Evolutionary conservation across 2,113 vertebrate species (phyloP).

Genomic region (Alexandromys fortis): DNA sequence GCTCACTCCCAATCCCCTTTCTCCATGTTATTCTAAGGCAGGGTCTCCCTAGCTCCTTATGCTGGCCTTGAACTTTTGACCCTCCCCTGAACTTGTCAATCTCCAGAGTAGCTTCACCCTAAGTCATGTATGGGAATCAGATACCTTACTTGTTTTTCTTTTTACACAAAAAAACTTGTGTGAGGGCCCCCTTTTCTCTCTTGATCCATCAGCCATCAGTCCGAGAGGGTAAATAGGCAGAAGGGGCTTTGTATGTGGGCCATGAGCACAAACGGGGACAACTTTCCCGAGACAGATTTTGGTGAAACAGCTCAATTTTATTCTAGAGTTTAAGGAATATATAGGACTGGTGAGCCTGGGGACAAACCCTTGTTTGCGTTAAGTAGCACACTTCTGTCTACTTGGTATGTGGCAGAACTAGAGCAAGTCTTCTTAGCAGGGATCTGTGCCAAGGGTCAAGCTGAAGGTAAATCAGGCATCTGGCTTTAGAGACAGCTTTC

Average conservation of each 20-base stretch:
- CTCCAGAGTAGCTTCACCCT: neutral
- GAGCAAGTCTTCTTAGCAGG: neutral
- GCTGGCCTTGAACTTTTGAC: neutral
- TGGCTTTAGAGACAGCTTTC: neutral
- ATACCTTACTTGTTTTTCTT: neutral
- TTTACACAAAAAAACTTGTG: slow-evolving; percentile 2
- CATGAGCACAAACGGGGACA: neutral
- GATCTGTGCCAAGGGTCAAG: neutral
- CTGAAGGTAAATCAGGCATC: neutral
- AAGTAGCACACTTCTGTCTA: neutral
- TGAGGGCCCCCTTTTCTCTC: neutral
- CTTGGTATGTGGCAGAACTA: neutral
- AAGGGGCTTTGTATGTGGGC: neutral
- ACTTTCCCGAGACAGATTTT: neutral
- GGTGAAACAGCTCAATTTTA: neutral
- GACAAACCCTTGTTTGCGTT: neutral
- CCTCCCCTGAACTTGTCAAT: too few species aligned
- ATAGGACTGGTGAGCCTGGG: neutral
- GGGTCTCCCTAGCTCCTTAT: neutral
- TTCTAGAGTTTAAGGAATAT: neutral
- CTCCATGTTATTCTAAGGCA: neutral
- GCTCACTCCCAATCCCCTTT: neutral
- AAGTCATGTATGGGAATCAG: neutral
- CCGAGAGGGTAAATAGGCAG: neutral
- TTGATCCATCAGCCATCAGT: neutral